phyloP scores from a whole-genome alignment of 2,888 invertebrate species.

The Melanostoma scalare region DNA sequence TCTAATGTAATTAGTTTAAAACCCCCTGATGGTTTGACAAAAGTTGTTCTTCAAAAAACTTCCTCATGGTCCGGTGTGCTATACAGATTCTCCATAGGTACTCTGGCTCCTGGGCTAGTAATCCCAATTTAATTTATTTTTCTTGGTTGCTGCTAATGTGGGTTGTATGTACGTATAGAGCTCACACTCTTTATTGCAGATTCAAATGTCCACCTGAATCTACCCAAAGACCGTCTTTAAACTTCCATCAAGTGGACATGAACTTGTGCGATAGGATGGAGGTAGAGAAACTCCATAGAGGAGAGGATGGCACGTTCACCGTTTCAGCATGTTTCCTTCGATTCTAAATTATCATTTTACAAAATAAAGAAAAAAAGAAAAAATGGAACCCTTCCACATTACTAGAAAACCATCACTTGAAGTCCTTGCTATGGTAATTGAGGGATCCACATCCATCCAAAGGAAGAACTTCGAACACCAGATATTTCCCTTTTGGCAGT shows the following conservation, averaged over 20 bases:
- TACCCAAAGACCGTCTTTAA: conserved; percentile 63
- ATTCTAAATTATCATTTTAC: conserved; percentile 48
- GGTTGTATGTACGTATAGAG: conserved; percentile 31
- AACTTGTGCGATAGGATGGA: conserved; percentile 48
- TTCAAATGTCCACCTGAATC: conserved; percentile 42
- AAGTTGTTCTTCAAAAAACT: conserved; percentile 58
- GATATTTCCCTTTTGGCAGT: conserved; percentile 72
- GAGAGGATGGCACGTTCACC: conserved; percentile 58
- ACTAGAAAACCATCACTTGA: conserved; percentile 15
- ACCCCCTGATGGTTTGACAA: conserved; percentile 62
- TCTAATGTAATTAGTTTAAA: conserved; percentile 68
- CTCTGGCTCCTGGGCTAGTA: conserved; percentile 50
- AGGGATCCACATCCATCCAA: conserved; percentile 58
- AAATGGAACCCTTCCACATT: neutral
- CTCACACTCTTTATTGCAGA: neutral
- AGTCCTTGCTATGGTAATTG: conserved; percentile 66
- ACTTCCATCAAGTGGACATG: conserved; percentile 69
- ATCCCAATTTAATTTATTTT: conserved; percentile 72
- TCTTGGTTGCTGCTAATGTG: conserved; percentile 49
- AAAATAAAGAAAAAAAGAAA: conserved; percentile 21
- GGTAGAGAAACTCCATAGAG: conserved; percentile 21
- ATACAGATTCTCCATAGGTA: neutral
- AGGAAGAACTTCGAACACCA: conserved; percentile 65
- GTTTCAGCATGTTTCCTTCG: conserved; percentile 59
- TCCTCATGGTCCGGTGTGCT: conserved; percentile 10